phyloP scores from a whole-genome alignment of 2,888 invertebrate genomes.

The Oscheius sp. region DNA sequence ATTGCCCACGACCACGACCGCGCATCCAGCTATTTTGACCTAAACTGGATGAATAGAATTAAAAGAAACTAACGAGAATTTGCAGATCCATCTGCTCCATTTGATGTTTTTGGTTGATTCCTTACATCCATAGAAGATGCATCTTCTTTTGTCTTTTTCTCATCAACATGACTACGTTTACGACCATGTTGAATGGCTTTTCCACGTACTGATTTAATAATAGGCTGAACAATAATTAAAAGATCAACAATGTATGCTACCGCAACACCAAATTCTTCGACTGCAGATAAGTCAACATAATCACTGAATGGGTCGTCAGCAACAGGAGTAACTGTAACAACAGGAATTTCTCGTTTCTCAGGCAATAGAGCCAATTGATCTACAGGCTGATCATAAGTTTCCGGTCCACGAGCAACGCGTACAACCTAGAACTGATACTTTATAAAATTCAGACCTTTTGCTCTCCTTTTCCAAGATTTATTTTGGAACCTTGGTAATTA shows the following conservation, averaged over 20 bases:
- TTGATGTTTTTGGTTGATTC: background rate
- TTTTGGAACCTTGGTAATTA: slow-evolving; percentile 7
- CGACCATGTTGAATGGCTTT: background rate
- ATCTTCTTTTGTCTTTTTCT: no score
- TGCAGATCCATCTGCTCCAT: background rate
- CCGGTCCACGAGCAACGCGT: slow-evolving; percentile 31
- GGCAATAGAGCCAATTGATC: no score
- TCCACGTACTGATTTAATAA: background rate
- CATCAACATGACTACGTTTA: background rate
- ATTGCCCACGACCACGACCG: slow-evolving; percentile 15
- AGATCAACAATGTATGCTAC: no score
- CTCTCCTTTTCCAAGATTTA: slow-evolving; percentile 17
- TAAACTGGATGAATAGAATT: background rate
- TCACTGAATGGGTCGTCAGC: slow-evolving; percentile 54
- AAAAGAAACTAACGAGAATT: background rate
- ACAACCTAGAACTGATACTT: slow-evolving; percentile 7
- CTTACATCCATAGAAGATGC: background rate
- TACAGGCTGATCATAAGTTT: slow-evolving; percentile 31
- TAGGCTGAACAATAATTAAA: no score
- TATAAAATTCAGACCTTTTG: background rate
- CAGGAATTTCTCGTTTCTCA: slow-evolving; percentile 11
- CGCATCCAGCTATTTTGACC: slow-evolving; percentile 14
- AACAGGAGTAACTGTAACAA: slow-evolving; percentile 45
- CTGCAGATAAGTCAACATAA: slow-evolving; percentile 36
- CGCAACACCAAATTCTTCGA: slow-evolving; percentile 46